A percentile compares a stretch with the other conserved stretches of the same genome.
Evolutionary conservation across 2,888 invertebrate genomes (phyloP).

Genomic region (Xestia ashworthii): DNA sequence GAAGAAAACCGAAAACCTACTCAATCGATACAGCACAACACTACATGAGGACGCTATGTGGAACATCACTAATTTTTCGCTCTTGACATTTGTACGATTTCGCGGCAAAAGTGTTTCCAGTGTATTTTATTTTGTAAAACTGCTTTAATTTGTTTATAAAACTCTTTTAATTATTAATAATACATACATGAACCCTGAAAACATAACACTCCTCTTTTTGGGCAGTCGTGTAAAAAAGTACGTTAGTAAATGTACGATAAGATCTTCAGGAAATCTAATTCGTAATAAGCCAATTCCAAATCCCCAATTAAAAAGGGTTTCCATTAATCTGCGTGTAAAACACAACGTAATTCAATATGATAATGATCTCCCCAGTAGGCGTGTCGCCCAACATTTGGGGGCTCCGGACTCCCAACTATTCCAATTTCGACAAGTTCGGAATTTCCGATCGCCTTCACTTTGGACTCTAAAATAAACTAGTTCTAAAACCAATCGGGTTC

Average conservation of each 20-base stretch:
- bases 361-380: slow-evolving; percentile 54
- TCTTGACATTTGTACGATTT: too few relatives aligned
- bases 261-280: not conserved
- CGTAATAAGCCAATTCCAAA: not conserved
- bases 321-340: slow-evolving; percentile 45
- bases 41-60: too few relatives aligned
- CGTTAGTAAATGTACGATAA: not conserved
- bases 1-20: too few relatives aligned
- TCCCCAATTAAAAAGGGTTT: slow-evolving; percentile 26
- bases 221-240: too few relatives aligned
- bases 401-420: slow-evolving; percentile 59
- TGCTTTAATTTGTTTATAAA: too few relatives aligned
- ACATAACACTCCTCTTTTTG: too few relatives aligned
- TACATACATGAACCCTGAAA: too few relatives aligned
- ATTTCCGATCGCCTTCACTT: slow-evolving; percentile 61
- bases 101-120: too few relatives aligned
- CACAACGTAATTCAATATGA: slow-evolving; percentile 48
- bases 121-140: too few relatives aligned
- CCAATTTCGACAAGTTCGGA: slow-evolving; percentile 66
- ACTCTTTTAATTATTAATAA: too few relatives aligned
- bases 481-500: slow-evolving; percentile 59
- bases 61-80: too few relatives aligned
- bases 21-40: too few relatives aligned
- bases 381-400: slow-evolving; percentile 42
- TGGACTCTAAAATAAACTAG: slow-evolving; percentile 64